A percentile compares a stretch with the other conserved stretches of the same genome.
These are phyloP conservation scores for Schizaphis graminum DNA, from an alignment of 2,888 invertebrate genomes.

Conservation along the genomic window DNA sequence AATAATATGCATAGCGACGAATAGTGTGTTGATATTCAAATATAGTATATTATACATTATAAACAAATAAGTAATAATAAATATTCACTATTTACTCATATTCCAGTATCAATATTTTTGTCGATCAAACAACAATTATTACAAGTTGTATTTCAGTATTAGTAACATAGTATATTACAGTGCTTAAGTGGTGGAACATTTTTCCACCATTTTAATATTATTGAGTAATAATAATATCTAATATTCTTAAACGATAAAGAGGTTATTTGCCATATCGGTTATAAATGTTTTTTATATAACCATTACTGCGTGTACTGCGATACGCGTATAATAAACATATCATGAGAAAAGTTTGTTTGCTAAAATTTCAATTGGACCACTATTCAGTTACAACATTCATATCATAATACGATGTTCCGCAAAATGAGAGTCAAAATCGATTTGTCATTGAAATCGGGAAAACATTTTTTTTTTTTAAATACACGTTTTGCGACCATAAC, in stretches of 20 bases:
- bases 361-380: not conserved
- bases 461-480: not conserved
- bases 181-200: constrained; percentile 6
- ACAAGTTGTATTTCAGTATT: not conserved
- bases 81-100: not conserved
- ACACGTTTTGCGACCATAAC: constrained; percentile 17
- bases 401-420: not conserved
- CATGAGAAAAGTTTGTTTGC: not conserved
- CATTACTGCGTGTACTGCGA: not conserved
- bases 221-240: constrained; percentile 6
- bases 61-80: constrained; percentile 2
- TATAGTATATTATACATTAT: not conserved
- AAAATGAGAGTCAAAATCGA: not conserved
- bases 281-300: not conserved
- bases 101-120: not conserved
- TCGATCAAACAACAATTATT: not conserved
- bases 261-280: not conserved
- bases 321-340: not conserved
- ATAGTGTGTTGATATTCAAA: not conserved
- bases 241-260: not conserved
- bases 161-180: not conserved
- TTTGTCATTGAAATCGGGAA: not conserved
- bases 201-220: not conserved
- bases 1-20: not conserved
- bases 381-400: not conserved